Evolutionary conservation across 2,113 vertebrate genomes (phyloP).

Genomic region (Pogona vitticeps): DNA sequence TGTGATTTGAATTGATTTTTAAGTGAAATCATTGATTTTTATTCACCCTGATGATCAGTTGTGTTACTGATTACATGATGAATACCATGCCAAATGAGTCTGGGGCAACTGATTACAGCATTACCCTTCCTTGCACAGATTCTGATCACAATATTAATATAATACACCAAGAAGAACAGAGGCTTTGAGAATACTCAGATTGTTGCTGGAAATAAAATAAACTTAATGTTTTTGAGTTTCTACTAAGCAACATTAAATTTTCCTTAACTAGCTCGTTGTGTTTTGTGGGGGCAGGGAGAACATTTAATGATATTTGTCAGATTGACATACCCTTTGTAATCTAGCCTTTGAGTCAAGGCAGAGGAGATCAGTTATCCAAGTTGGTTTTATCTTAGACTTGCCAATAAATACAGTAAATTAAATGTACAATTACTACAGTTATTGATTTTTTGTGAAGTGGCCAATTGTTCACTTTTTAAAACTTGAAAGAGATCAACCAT

Average conservation of each 20-base stretch:
- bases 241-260: neutral
- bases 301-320: neutral
- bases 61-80: too few relatives aligned
- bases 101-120: too few relatives aligned
- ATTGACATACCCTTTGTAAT: neutral
- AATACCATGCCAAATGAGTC: too few relatives aligned
- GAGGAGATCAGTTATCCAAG: neutral
- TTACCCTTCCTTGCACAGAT: too few relatives aligned
- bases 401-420: neutral
- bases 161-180: neutral
- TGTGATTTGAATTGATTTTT: too few relatives aligned
- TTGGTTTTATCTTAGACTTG: neutral
- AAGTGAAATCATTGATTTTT: too few relatives aligned
- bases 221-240: neutral
- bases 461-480: neutral
- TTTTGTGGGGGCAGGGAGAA: neutral
- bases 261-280: neutral
- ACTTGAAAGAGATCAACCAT: neutral
- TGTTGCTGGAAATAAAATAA: neutral
- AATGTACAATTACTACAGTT: neutral
- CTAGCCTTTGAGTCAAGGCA: neutral
- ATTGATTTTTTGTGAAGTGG: neutral
- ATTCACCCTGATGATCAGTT: too few relatives aligned
- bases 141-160: neutral
- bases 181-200: neutral